Evolutionary conservation across 2,113 vertebrate species (phyloP).

Genomic region (Hydrochoerus hydrochaeris): DNA sequence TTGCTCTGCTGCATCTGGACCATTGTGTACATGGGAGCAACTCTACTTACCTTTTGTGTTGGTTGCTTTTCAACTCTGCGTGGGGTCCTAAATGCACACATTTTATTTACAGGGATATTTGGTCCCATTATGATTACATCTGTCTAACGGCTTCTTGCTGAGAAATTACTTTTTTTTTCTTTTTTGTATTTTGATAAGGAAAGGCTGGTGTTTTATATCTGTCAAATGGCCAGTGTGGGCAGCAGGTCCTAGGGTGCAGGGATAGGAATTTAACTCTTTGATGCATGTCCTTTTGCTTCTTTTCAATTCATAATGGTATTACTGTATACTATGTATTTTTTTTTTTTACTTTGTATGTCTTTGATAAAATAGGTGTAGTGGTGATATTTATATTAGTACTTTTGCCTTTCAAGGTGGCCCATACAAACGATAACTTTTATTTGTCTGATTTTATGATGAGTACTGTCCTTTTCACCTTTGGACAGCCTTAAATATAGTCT

Average conservation of each 20-base stretch:
- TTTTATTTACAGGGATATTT: conserved; percentile 78
- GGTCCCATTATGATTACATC: conserved; percentile 75
- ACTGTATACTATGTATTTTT: neutral
- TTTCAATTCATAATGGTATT: conserved; percentile 23
- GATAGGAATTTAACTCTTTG: conserved; percentile 35
- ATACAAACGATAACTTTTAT: conserved; percentile 12
- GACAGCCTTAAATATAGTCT: neutral
- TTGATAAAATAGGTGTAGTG: conserved; percentile 13
- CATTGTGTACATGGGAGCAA: conserved; percentile 40
- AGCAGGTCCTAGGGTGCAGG: conserved; percentile 19
- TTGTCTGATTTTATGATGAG: conserved; percentile 18
- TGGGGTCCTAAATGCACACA: conserved; percentile 61
- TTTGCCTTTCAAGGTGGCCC: neutral
- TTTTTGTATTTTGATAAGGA: conserved; percentile 70
- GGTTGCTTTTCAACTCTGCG: conserved; percentile 68
- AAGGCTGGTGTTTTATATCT: conserved; percentile 64
- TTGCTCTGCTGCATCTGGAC: conserved; percentile 41
- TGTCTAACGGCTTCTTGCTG: conserved; percentile 79
- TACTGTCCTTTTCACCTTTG: neutral
- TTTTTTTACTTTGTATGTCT: conserved; percentile 48
- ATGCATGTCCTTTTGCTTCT: conserved; percentile 48
- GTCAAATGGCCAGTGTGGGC: conserved; percentile 50
- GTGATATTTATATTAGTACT: neutral
- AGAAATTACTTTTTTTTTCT: conserved; percentile 33
- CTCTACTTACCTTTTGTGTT: conserved; percentile 74